Evolutionary conservation across 2,113 vertebrate genomes (phyloP), one percentile per base, ranked within the genome.

Genomic region (Protobothrops mucrosquamatus): DNA sequence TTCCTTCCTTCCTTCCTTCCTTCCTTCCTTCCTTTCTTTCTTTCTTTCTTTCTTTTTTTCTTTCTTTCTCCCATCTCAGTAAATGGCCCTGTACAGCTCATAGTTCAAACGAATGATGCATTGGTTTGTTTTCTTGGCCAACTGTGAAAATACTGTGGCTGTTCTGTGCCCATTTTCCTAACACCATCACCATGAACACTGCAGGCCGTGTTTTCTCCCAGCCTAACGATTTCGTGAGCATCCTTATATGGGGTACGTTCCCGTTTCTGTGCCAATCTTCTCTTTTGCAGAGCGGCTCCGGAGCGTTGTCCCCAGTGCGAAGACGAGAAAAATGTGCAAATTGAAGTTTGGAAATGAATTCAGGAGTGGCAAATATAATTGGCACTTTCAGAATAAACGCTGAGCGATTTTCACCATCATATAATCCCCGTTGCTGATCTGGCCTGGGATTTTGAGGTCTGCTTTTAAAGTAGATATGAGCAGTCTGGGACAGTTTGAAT

Each of bases 1-100:
- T 23, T 18, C 1, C 54, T 18, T 56, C 4, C 18, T 18, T 18
- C 1, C 54, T 18, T 55, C 1, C 18, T 1, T 56, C 1, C 18
- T 6, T 10, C 0, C 23, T 9, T 59, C 1, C 8, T 56, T 5
- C 6, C 56, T 23, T 14, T 2, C 18, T 22, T 5, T 5, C 56
- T 7, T 4, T 22, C 26, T 14, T 1, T 12, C 4, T 15, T 4
- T 29, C 11, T 14, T 0, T 11, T 4, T 69, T 3, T 9, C 3
- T 69, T n/a, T 12, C 24, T 61, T 9, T 3, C 24, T 8, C 11
- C 11, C 26, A 14, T n/a, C 61, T n/a, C 1, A n/a, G 29, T 9
- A 61, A 61, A 61, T 61, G 59, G 5, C 3, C 12, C 26, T n/a
- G 26, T 26, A 4, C 4, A 0, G 1, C 61, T 69, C 29, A 69